Conservation (phyloP, 2,113 vertebrate genomes). For the Tautogolabrus adspersus region DNA sequence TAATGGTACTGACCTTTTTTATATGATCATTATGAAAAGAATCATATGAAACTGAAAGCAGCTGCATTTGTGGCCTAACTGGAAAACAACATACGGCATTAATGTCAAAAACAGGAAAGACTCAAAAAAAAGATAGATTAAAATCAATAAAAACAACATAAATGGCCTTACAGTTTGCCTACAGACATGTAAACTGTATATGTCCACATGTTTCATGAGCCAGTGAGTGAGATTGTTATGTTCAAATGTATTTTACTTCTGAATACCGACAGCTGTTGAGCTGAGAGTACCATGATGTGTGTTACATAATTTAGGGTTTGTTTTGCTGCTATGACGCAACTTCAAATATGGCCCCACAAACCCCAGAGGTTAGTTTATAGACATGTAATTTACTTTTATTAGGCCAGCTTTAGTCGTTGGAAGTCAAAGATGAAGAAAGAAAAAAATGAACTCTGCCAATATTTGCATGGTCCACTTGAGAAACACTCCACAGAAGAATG, state of each 20-base stretch:
- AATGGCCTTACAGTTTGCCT: neutral
- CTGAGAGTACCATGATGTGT: slow-evolving; percentile 5
- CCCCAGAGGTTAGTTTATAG: slow-evolving; percentile 74
- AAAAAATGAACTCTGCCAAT: slow-evolving; percentile 36
- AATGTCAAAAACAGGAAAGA: neutral
- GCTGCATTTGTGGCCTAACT: neutral
- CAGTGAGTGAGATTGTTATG: neutral
- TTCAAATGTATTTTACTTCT: slow-evolving; percentile 11
- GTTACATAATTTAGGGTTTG: slow-evolving; percentile 71
- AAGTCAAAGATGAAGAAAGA: slow-evolving; percentile 57
- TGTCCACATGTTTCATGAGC: neutral
- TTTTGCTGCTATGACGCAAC: slow-evolving; percentile 71
- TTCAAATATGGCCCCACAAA: slow-evolving; percentile 72
- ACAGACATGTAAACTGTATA: neutral
- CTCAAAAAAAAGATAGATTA: neutral
- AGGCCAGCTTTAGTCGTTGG: slow-evolving; percentile 65
- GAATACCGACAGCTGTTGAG: slow-evolving; percentile 37
- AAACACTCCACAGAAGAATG: slow-evolving; percentile 10
- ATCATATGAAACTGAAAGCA: neutral
- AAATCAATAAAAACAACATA: neutral
- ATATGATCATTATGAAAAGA: neutral
- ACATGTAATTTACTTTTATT: slow-evolving; percentile 79
- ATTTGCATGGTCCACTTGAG: slow-evolving; percentile 36
- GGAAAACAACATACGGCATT: neutral
- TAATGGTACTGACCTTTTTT: neutral